Percentiles rank a stretch among this genome's conserved stretches.
These are phyloP conservation scores for Ptychadena robeensis DNA, from an alignment of 2,797 vertebrate species.

Conservation along the genomic window DNA sequence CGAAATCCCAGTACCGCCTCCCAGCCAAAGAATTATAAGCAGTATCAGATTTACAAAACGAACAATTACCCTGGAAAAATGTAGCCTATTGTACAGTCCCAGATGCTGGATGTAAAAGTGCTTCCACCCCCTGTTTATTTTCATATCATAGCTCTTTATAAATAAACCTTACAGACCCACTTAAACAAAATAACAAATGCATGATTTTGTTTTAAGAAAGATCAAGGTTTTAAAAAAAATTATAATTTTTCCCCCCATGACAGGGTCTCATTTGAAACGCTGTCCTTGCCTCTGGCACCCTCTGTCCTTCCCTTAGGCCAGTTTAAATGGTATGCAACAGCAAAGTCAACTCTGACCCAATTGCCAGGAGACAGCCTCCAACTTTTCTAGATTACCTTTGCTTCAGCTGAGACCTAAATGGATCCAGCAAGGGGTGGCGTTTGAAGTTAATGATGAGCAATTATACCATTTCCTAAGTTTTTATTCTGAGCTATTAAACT, in stretches of 20 bases:
- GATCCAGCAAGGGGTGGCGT: not conserved
- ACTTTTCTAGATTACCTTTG: slow-evolving; percentile 68
- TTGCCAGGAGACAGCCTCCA: slow-evolving; percentile 85
- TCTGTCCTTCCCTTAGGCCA: slow-evolving; percentile 91
- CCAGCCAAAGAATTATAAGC: slow-evolving; percentile 96
- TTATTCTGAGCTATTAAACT: not conserved
- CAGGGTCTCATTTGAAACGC: slow-evolving; percentile 82
- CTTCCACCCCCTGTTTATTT: slow-evolving; percentile 67
- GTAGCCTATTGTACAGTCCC: slow-evolving; percentile 84
- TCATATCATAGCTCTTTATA: slow-evolving; percentile 72
- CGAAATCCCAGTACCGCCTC: slow-evolving; percentile 98
- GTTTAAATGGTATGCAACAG: slow-evolving; percentile 91
- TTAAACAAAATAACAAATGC: slow-evolving; percentile 55
- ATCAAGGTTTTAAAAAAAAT: slow-evolving; percentile 75
- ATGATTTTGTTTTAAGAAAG: slow-evolving; percentile 71
- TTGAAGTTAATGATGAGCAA: not conserved
- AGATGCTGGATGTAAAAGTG: slow-evolving; percentile 83
- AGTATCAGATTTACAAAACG: slow-evolving; percentile 99
- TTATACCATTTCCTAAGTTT: not conserved
- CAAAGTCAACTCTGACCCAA: slow-evolving; percentile 96
- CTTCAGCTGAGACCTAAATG: not conserved
- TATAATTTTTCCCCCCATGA: slow-evolving; percentile 56
- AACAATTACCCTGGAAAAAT: slow-evolving; percentile 93
- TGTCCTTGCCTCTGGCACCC: slow-evolving; percentile 91
- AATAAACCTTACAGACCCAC: slow-evolving; percentile 25